Evolutionary conservation across 2,888 invertebrate genomes (phyloP).

Genomic region (Netelia melanura): DNA sequence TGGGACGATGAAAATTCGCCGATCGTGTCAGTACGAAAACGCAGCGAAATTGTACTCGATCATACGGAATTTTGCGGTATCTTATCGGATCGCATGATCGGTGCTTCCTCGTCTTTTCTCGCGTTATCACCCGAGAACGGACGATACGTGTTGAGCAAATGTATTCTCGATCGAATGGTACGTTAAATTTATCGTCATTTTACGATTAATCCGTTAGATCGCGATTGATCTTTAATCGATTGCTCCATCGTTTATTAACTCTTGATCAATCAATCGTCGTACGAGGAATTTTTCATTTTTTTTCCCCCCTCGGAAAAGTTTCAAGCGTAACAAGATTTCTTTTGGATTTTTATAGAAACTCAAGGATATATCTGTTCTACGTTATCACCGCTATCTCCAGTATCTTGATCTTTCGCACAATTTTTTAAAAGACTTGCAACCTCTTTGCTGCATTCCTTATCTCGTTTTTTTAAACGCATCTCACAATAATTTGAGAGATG

Average conservation of each 20-base stretch:
- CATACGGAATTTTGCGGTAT: conserved; percentile 83
- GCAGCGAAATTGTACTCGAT: conserved; percentile 60
- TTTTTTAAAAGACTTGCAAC: conserved; percentile 85
- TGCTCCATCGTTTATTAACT: background rate
- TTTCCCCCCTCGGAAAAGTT: background rate
- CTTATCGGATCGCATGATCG: conserved; percentile 86
- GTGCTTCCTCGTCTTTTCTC: conserved; percentile 86
- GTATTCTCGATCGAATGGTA: conserved; percentile 84
- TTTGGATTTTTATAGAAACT: conserved; percentile 79
- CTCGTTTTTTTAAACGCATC: conserved; percentile 87
- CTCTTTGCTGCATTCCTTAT: conserved; percentile 86
- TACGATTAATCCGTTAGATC: background rate
- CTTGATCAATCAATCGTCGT: background rate
- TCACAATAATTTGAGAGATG: conserved; percentile 86
- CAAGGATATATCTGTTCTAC: conserved; percentile 86
- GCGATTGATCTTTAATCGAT: conserved; percentile 7
- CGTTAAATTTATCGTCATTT: background rate
- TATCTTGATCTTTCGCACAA: conserved; percentile 88
- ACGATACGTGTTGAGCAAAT: conserved; percentile 87
- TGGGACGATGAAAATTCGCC: conserved; percentile 76
- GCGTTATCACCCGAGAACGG: conserved; percentile 86
- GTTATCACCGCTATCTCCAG: conserved; percentile 87
- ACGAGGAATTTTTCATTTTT: background rate
- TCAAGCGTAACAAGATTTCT: background rate
- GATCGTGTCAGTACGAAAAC: conserved; percentile 67